phyloP scores from a whole-genome alignment of 2,113 vertebrate genomes.

The Barnardius zonarius region DNA sequence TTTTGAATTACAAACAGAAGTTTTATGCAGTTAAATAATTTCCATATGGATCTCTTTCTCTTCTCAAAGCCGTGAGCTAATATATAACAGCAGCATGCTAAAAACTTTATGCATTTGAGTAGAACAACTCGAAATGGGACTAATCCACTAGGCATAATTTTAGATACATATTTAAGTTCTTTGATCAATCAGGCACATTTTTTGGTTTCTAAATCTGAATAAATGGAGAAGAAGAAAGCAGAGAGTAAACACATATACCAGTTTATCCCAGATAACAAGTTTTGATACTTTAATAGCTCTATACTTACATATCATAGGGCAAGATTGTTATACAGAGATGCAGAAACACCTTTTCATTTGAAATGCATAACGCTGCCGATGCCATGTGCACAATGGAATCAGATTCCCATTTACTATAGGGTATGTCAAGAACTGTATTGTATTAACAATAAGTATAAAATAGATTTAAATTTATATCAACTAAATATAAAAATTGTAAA shows the following conservation, averaged over 20 bases:
- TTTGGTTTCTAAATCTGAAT: not conserved
- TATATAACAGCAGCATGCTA: not conserved
- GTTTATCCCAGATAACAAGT: not conserved
- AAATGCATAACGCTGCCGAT: not conserved
- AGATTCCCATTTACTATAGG: not conserved
- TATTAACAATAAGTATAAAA: not conserved
- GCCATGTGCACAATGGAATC: not conserved
- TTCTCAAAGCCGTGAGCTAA: not conserved
- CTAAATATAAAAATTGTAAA: too few relatives aligned
- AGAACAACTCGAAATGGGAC: conserved; percentile 22
- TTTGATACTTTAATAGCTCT: not conserved
- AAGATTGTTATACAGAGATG: not conserved
- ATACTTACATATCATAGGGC: not conserved
- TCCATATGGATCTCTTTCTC: not conserved
- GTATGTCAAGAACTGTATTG: not conserved
- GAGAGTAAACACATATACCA: not conserved
- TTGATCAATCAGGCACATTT: not conserved
- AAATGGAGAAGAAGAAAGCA: not conserved
- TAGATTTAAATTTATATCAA: too few relatives aligned
- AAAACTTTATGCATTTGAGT: conserved; percentile 1
- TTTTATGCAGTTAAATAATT: not conserved
- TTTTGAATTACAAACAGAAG: not conserved
- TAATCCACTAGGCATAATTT: conserved; percentile 10
- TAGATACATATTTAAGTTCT: conserved; percentile 8
- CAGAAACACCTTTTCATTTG: not conserved